Conservation (phyloP, 2,888 invertebrate species). For the Diarsia rubi region DNA sequence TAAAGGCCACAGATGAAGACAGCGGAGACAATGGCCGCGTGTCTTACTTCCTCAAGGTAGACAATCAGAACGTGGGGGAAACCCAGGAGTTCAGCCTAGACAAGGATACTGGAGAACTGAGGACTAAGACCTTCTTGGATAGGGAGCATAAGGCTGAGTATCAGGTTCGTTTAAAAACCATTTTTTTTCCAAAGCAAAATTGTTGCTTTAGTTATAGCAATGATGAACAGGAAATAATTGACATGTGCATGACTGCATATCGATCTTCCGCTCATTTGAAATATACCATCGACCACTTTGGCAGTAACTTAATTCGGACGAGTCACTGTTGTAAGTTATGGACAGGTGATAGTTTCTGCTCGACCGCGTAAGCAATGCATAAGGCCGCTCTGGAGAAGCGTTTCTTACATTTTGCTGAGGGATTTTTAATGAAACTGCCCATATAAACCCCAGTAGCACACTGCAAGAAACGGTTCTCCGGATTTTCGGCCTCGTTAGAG, state of each 20-base stretch:
- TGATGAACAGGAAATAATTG: background rate
- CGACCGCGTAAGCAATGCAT: background rate
- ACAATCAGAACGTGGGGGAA: constrained; percentile 94
- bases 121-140: constrained; percentile 95
- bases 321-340: background rate
- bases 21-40: constrained; percentile 95
- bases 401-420: background rate
- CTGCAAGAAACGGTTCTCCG: background rate
- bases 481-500: background rate
- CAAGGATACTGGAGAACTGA: constrained; percentile 94
- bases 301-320: background rate
- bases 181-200: background rate
- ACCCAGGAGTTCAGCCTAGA: constrained; percentile 96
- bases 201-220: background rate
- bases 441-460: fast-evolving
- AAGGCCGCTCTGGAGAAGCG: background rate
- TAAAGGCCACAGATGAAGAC: constrained; percentile 96
- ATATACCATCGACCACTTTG: background rate
- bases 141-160: constrained; percentile 92
- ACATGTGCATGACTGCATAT: background rate
- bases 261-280: background rate
- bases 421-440: background rate
- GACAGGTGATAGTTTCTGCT: background rate
- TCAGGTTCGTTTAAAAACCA: constrained; percentile 75
- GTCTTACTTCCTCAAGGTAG: constrained; percentile 95